Evolutionary conservation across 2,888 invertebrate species (phyloP), one percentile per base, ranked within the genome.

Genomic region (Clostera curtula): DNA sequence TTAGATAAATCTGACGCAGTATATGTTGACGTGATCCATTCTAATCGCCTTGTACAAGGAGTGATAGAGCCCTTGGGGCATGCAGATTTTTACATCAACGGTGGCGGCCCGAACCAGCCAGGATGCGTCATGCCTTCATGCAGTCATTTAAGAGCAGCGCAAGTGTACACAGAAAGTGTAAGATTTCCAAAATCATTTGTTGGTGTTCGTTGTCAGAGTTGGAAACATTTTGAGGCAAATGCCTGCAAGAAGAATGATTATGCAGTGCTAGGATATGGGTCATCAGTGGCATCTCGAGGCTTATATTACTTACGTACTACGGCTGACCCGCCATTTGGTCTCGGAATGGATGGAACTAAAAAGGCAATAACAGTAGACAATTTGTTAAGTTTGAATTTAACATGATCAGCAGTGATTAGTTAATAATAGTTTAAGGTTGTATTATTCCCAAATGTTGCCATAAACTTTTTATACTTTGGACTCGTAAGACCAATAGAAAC

Each of bases 21-120:
- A 6, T 85, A 77, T 80, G 49, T 86, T 58, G 65, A 85, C 40
- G 69, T 85, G 5, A 43, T 85, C 24, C 85, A 85, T 45, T 75
- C 83, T 4, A 85, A 85, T 44, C 58, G 70, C 48, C 56, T 84
- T 35, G 45, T 85, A 11, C 84, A 84, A 62, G 85, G 85, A 21
- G 68, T 80, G 5, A 67, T 79, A 2, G 84, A 84, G 42, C 74
- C 88, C 5, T 69, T 91, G 36, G 92, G 91, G 0, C 90, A 91
- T 63, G 89, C 87, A 2, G 92, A 92, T 61, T 92, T 90, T 62
- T 92, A 89, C 73, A 89, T 91, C 3, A 92, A 92, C 47, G 87
- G 88, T 10, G 92, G 92, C 8, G 86, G 88, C 2, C 86, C 90
- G 0, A 75, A 86, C 33, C 91, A 92, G 54, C 91, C 91, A 1